phyloP scores from a whole-genome alignment of 2,113 vertebrate genomes.

The Pampusana beccarii region DNA sequence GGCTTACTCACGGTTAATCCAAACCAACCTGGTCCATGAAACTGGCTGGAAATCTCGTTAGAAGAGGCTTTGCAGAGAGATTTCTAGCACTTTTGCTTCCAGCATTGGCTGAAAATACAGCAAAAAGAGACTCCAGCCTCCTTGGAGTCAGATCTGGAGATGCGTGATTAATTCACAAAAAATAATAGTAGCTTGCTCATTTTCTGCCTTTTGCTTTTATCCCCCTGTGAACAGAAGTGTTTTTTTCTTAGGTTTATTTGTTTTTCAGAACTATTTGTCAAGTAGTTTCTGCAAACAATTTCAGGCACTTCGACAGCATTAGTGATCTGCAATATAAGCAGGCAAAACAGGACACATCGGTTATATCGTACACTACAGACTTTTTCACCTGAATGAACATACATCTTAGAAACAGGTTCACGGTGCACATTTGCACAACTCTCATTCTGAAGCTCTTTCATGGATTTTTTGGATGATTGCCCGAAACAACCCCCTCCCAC shows the following conservation, averaged over 20 bases:
- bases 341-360: rapidly evolving
- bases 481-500: not conserved
- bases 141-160: not conserved
- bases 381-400: not conserved
- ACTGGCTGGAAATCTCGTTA: slow-evolving; percentile 45
- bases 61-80: slow-evolving; percentile 13
- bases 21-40: slow-evolving; percentile 33
- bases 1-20: slow-evolving; percentile 28
- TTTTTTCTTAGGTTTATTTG: not conserved
- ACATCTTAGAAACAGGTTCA: not conserved
- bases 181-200: not conserved
- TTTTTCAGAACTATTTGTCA: not conserved
- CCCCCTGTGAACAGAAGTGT: not conserved
- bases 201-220: not conserved
- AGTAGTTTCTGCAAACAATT: not conserved
- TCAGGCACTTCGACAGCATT: not conserved
- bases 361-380: not conserved
- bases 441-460: not conserved
- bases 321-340: not conserved
- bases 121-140: not conserved
- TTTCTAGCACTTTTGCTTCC: slow-evolving; percentile 27
- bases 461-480: not conserved
- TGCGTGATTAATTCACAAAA: not conserved
- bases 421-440: not conserved
- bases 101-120: not conserved